Percentiles rank a stretch among this genome's conserved stretches.
Evolutionary conservation across 2,888 invertebrate species (phyloP).

Genomic region (Caenorhabditis wallacei): DNA sequence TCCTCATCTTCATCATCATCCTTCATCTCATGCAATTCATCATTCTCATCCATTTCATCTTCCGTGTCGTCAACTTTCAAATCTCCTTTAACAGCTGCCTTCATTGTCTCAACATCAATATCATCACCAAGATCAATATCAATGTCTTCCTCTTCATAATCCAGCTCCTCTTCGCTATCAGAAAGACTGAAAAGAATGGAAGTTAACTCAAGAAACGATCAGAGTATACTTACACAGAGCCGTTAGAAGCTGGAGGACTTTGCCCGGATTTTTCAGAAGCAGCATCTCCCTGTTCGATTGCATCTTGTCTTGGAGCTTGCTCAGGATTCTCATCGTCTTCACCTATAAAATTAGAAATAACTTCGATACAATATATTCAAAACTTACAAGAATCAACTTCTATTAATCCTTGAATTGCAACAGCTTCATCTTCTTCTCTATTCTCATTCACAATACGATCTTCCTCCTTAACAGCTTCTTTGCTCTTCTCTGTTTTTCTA

Average conservation of each 20-base stretch:
- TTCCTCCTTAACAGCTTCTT: conserved; percentile 25
- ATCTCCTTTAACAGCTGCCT: conserved; percentile 44
- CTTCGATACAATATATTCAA: too few species aligned
- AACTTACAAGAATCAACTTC: conserved; percentile 67
- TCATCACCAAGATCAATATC: conserved; percentile 65
- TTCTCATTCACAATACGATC: conserved; percentile 30
- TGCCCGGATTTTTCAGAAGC: not conserved
- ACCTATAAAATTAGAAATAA: not conserved
- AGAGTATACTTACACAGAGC: not conserved
- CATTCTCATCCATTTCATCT: conserved; percentile 25
- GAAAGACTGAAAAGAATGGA: conserved; percentile 40
- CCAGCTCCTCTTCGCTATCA: conserved; percentile 54
- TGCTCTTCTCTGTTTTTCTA: conserved; percentile 19
- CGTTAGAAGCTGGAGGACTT: not conserved
- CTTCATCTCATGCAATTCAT: conserved; percentile 7
- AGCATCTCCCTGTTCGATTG: not conserved
- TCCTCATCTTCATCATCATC: conserved; percentile 7
- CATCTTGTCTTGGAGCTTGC: not conserved
- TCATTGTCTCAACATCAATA: conserved; percentile 65
- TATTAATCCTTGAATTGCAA: conserved; percentile 50
- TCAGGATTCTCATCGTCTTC: conserved; percentile 38
- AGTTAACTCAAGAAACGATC: not conserved
- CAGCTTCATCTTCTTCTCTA: conserved; percentile 48
- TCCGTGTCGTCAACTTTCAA: conserved; percentile 29
- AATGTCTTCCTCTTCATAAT: conserved; percentile 59